Evolutionary conservation across 2,888 invertebrate genomes (phyloP), one percentile per base, ranked within the genome.

Genomic region (Sussaba pulchella): DNA sequence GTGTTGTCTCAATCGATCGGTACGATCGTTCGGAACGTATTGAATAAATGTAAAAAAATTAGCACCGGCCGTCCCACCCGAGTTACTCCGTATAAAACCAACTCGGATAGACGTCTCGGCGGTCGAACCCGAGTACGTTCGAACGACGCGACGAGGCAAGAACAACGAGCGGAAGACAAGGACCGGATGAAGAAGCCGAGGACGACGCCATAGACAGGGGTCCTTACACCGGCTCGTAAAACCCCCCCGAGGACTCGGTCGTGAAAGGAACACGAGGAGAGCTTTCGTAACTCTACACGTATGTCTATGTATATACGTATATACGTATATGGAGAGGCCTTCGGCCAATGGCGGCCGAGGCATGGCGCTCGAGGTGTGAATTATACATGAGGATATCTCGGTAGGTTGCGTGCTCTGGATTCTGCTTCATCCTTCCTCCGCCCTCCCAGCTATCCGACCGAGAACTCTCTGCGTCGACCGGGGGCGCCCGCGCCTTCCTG

Each of bases 291-390:
- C 31, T 36, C n/a, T n/a, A n/a, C n/a, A n/a, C n/a, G n/a, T n/a
- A n/a, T n/a, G n/a, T n/a, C n/a, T n/a, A n/a, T n/a, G n/a, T n/a
- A 8, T 19, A 36, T 31, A 45, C 36, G 8, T 61, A 43, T 59
- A 26, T 39, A 61, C 47, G 66, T 57, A 80, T 83, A 74, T 74
- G 74, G 76, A 83, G 82, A 78, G 87, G 83, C 84, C 85, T 83
- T 85, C 86, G 87, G 86, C 91, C 91, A 91, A 91, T 91, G 86
- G 89, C 89, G 84, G 87, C 77, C 84, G 78, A 91, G 89, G 85
- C 87, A 91, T 91, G 91, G 91, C 91, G 91, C 87, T 91, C 90
- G 89, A 91, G 90, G 91, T 91, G 91, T 91, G 90, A 92, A 91
- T 92, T 92, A 92, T 91, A 92, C 91, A 92, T 92, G 91, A 92